Conservation (phyloP, 2,888 invertebrate genomes). For the Epinotia brunnichana region DNA sequence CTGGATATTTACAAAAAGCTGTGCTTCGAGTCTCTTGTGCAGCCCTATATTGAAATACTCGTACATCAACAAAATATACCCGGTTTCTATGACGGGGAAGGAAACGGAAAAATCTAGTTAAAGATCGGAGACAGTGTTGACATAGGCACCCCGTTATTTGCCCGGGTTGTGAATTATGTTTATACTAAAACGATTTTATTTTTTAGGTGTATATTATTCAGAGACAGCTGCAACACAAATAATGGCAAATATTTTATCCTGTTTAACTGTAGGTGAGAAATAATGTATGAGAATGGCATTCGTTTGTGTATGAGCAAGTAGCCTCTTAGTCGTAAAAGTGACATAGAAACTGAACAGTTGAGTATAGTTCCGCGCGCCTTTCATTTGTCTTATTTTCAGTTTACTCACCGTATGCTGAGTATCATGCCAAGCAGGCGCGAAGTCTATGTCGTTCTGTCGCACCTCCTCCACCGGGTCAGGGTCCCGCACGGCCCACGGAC, state of each 20-base stretch:
- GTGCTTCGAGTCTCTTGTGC: too few species aligned
- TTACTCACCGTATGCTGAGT: slow-evolving; percentile 85
- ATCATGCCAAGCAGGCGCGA: slow-evolving; percentile 85
- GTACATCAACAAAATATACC: too few species aligned
- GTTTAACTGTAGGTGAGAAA: background rate
- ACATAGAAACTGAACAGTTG: too few species aligned
- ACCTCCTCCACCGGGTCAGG: slow-evolving; percentile 77
- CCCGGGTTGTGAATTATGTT: background rate
- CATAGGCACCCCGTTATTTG: slow-evolving; percentile 9
- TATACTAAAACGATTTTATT: background rate
- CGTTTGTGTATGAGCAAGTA: too few species aligned
- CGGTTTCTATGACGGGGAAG: background rate
- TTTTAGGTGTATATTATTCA: too few species aligned
- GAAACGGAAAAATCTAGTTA: slow-evolving; percentile 5
- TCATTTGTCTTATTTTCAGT: background rate
- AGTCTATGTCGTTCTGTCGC: slow-evolving; percentile 84
- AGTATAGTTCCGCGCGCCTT: too few species aligned
- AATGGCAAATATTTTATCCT: background rate
- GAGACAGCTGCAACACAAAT: too few species aligned
- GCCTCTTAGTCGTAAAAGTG: too few species aligned
- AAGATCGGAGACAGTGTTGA: slow-evolving; percentile 11
- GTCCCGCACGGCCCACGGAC: slow-evolving; percentile 57
- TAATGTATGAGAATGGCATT: too few species aligned
- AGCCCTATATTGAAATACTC: too few species aligned
- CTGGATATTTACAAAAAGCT: too few species aligned